Evolutionary conservation across 2,888 invertebrate genomes (phyloP).

Genomic region (Clistopyga incitator): DNA sequence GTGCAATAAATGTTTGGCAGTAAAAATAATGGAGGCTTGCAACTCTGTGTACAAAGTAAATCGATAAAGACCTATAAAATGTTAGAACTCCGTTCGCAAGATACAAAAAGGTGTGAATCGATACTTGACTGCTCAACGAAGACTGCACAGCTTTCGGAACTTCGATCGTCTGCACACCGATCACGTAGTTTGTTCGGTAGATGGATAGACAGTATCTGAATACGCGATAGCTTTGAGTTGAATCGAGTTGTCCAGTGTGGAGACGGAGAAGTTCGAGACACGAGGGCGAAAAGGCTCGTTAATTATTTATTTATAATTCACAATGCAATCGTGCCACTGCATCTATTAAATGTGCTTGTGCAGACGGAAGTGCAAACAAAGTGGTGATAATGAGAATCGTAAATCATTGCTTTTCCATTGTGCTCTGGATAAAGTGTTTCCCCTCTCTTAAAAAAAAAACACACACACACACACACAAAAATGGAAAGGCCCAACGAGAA

Average conservation of each 20-base stretch:
- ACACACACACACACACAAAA: no score
- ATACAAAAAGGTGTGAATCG: slow-evolving; percentile 7
- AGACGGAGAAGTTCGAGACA: background rate
- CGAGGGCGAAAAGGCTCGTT: slow-evolving; percentile 10
- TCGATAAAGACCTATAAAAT: background rate
- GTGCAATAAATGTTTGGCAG: no score
- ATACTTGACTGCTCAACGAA: background rate
- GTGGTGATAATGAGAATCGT: slow-evolving; percentile 44
- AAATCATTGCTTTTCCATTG: slow-evolving; percentile 41
- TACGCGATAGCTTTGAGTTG: slow-evolving; percentile 37
- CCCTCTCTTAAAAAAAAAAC: background rate
- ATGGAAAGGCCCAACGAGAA: slow-evolving; percentile 12
- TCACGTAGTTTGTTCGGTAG: slow-evolving; percentile 47
- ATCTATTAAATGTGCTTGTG: slow-evolving; percentile 7
- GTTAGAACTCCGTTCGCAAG: background rate
- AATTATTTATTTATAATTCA: slow-evolving; percentile 40
- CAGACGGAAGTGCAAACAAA: slow-evolving; percentile 51
- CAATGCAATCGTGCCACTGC: slow-evolving; percentile 34
- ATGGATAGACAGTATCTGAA: slow-evolving; percentile 38
- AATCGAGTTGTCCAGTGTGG: slow-evolving; percentile 21
- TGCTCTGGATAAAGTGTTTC: slow-evolving; percentile 27
- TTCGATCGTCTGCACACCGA: slow-evolving; percentile 43
- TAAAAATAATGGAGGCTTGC: no score
- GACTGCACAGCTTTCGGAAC: background rate
- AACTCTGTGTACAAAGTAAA: background rate